phyloP scores from a whole-genome alignment of 2,888 invertebrate species.

The Ischnus inquisitorius region DNA sequence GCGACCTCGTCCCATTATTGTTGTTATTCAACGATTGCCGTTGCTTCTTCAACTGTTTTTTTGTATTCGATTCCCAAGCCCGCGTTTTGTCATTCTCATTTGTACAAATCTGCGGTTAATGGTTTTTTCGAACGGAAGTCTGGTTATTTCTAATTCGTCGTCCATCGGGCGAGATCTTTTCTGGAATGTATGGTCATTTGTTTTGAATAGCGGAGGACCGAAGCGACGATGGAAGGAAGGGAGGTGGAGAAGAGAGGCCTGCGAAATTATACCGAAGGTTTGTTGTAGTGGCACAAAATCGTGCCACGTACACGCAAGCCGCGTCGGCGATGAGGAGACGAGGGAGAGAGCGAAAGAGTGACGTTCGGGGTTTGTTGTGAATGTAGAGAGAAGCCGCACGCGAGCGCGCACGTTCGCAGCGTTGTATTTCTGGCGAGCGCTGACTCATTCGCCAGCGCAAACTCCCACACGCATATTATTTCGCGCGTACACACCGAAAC shows the following conservation, averaged over 20 bases:
- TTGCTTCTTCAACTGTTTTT: background rate
- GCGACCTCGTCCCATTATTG: too few species aligned
- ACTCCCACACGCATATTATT: constrained; percentile 80
- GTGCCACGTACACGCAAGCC: constrained; percentile 17
- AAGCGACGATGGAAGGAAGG: constrained; percentile 16
- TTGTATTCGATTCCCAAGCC: background rate
- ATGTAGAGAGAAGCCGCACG: constrained; percentile 71
- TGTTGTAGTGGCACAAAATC: constrained; percentile 43
- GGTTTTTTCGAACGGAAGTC: background rate
- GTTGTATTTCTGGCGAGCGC: constrained; percentile 79
- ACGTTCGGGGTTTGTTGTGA: constrained; percentile 79
- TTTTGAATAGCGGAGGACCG: constrained; percentile 24
- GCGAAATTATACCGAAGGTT: constrained; percentile 10
- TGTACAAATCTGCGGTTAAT: background rate
- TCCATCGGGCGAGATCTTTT: constrained; percentile 34
- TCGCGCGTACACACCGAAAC: constrained; percentile 64
- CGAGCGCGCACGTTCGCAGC: constrained; percentile 54
- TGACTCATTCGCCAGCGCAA: constrained; percentile 77
- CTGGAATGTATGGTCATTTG: constrained; percentile 47
- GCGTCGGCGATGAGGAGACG: constrained; percentile 36
- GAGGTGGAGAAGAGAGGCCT: background rate
- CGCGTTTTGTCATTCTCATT: background rate
- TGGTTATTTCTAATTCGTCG: constrained; percentile 37
- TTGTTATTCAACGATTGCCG: too few species aligned
- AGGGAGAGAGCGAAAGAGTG: constrained; percentile 69